phyloP scores from a whole-genome alignment of 2,797 vertebrate species.

The Amphiprion clarkii region DNA sequence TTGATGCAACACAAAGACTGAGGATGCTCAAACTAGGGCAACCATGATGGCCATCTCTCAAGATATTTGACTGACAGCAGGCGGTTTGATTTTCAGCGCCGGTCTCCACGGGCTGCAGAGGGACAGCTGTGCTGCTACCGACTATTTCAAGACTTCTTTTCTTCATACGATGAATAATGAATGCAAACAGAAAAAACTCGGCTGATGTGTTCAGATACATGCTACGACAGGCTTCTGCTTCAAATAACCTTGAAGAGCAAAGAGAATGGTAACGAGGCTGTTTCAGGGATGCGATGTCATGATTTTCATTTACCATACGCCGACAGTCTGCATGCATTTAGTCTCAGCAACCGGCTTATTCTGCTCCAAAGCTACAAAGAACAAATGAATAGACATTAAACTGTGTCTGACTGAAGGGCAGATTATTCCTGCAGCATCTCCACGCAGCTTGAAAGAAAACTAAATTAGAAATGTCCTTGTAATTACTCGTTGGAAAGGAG shows the following conservation, averaged over 20 bases:
- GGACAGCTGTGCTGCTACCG: conserved; percentile 25
- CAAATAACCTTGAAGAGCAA: not conserved
- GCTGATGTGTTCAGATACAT: not conserved
- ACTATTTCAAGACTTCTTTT: conserved; percentile 27
- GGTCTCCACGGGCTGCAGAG: not conserved
- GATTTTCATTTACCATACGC: not conserved
- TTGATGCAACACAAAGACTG: too few relatives aligned
- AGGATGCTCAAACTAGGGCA: conserved; percentile 16
- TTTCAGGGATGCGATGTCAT: not conserved
- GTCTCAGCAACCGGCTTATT: not conserved
- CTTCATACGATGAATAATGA: conserved; percentile 11
- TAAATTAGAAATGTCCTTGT: conserved; percentile 49
- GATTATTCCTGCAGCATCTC: conserved; percentile 29
- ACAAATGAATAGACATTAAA: conserved; percentile 30
- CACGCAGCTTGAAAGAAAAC: conserved; percentile 27
- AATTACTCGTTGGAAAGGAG: conserved; percentile 36
- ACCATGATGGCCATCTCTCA: not conserved
- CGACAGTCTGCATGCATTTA: too few relatives aligned
- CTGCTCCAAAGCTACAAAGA: conserved; percentile 4
- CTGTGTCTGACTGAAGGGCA: conserved; percentile 37
- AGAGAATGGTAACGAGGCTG: not conserved
- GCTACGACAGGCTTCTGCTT: not conserved
- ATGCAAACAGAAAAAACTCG: conserved; percentile 4
- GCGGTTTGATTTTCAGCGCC: not conserved
- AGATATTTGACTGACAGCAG: conserved; percentile 13